Conservation (phyloP, 2,888 invertebrate species). For the Coelopa pilipes region DNA sequence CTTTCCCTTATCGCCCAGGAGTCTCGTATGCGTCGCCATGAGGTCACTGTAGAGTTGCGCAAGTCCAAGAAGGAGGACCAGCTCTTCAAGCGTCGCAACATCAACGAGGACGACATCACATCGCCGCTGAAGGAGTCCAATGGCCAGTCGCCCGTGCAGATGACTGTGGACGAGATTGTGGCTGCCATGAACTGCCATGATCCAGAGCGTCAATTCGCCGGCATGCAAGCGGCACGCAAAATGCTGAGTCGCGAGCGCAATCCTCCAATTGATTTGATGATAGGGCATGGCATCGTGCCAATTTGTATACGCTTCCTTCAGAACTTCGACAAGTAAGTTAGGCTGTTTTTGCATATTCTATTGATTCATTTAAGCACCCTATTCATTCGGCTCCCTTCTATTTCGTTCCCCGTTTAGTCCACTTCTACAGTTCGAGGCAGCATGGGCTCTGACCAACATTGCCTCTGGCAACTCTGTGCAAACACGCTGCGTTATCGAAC, state of each 20-base stretch:
- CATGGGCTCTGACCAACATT: conserved; percentile 98
- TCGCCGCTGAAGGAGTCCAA: conserved; percentile 70
- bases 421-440: conserved; percentile 90
- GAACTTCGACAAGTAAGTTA: conserved; percentile 75
- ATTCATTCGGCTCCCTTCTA: not conserved
- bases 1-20: conserved; percentile 50
- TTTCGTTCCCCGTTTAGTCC: conserved; percentile 67
- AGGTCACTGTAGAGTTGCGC: conserved; percentile 89
- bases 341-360: not conserved
- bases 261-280: conserved; percentile 90
- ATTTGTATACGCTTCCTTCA: conserved; percentile 82
- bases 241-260: conserved; percentile 88
- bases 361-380: not conserved
- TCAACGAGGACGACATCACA: conserved; percentile 70
- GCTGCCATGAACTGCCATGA: conserved; percentile 77
- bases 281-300: conserved; percentile 84
- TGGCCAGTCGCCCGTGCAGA: conserved; percentile 64
- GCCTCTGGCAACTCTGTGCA: conserved; percentile 94
- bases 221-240: conserved; percentile 86
- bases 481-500: conserved; percentile 85
- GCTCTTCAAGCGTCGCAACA: conserved; percentile 88
- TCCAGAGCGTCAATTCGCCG: conserved; percentile 72
- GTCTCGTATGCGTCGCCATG: conserved; percentile 87
- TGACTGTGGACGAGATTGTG: conserved; percentile 79
- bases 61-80: conserved; percentile 96